Percentiles rank a stretch among this genome's conserved stretches.
Conservation (phyloP, 64 coral and sea anemone species). For the Porites australiensis region DNA sequence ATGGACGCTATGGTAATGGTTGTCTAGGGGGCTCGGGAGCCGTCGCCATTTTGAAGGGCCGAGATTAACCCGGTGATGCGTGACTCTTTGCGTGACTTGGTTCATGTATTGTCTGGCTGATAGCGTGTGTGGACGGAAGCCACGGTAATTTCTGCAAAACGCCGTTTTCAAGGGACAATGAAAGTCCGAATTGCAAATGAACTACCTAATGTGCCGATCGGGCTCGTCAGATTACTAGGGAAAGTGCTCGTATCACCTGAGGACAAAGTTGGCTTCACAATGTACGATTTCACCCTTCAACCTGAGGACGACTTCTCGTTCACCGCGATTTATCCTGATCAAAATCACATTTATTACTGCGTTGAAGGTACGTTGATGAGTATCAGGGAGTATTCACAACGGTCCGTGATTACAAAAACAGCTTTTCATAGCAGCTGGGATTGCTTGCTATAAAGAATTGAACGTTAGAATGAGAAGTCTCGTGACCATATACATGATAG, state of each 20-base stretch:
- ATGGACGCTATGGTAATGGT: no score
- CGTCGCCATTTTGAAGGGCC: no score
- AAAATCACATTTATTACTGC: conserved; percentile 64
- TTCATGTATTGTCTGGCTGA: no score
- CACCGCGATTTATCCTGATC: not conserved
- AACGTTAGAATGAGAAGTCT: no score
- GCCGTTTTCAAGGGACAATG: not conserved
- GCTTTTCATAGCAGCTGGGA: no score
- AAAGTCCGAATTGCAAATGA: conserved; percentile 33
- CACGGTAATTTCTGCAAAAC: no score
- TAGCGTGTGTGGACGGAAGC: no score
- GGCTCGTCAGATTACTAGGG: not conserved
- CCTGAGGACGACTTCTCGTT: not conserved
- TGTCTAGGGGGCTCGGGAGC: no score
- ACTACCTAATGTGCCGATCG: conserved; percentile 9
- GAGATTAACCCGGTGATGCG: no score
- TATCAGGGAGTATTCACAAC: not conserved
- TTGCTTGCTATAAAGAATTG: no score
- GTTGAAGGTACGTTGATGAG: conserved; percentile 16
- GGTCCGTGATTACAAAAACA: not conserved
- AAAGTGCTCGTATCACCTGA: conserved; percentile 40
- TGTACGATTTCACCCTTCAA: not conserved
- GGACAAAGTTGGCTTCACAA: conserved; percentile 32
- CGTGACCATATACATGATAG: no score
- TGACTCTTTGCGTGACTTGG: no score